A percentile compares a stretch with the other conserved stretches of the same genome.
Conservation (phyloP, 1,140 invertebrate genomes). For the Calephelis nemesis region DNA sequence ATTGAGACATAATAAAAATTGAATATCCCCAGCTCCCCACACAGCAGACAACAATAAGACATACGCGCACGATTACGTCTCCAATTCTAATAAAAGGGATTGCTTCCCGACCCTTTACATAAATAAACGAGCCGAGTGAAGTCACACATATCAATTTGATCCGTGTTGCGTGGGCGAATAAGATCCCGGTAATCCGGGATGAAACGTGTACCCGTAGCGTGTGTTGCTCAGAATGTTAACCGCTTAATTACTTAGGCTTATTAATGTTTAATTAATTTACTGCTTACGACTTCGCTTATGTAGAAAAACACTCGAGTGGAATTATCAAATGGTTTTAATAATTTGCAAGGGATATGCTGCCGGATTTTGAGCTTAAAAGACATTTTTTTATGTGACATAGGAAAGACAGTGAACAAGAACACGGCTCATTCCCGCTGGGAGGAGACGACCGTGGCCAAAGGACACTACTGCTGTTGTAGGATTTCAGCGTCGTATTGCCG, state of each 20-base stretch:
- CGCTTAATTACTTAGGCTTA: slow-evolving; percentile 69
- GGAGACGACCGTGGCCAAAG: no score
- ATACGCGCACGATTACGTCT: slow-evolving; percentile 59
- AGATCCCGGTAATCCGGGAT: slow-evolving; percentile 65
- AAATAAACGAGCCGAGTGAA: slow-evolving; percentile 62
- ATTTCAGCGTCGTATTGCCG: no score
- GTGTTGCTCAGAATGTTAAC: slow-evolving; percentile 56
- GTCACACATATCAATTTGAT: slow-evolving; percentile 74
- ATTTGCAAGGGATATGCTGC: no score
- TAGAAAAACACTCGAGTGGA: slow-evolving; percentile 1
- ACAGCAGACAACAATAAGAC: slow-evolving; percentile 56
- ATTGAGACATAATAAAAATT: slow-evolving; percentile 56
- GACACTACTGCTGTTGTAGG: no score
- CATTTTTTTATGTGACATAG: no score
- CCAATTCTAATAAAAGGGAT: slow-evolving; percentile 66
- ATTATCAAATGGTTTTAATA: no score
- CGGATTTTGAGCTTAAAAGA: no score
- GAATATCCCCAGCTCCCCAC: slow-evolving; percentile 42
- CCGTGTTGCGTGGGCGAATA: slow-evolving; percentile 51
- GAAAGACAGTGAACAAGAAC: no score
- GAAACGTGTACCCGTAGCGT: slow-evolving; percentile 48
- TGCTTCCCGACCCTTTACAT: slow-evolving; percentile 64
- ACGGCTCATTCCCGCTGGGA: no score
- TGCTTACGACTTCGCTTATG: slow-evolving; percentile 12
- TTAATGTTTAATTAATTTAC: slow-evolving; percentile 40